Conservation (phyloP, 2,888 invertebrate species). For the Nemurella pictetii region DNA sequence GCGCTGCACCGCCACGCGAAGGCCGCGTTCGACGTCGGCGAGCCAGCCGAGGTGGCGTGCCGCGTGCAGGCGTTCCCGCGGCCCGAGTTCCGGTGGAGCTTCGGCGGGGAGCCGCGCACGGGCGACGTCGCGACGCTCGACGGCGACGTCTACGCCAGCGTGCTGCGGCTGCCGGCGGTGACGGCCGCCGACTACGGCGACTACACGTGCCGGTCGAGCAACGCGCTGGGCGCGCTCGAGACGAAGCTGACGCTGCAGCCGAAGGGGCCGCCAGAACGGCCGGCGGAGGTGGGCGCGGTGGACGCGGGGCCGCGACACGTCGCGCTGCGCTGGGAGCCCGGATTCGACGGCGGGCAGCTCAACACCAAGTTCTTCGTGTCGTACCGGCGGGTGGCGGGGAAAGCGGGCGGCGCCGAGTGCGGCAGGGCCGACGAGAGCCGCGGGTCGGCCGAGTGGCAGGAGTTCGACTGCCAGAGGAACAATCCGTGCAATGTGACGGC, state of each 20-base stretch:
- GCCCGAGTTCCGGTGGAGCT: slow-evolving; percentile 92
- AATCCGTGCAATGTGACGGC: slow-evolving; percentile 88
- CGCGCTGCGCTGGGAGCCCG: slow-evolving; percentile 82
- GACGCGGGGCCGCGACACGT: slow-evolving; percentile 79
- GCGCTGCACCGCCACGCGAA: slow-evolving; percentile 82
- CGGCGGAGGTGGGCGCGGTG: slow-evolving; percentile 66
- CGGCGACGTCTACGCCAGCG: slow-evolving; percentile 83
- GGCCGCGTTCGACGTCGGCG: slow-evolving; percentile 83
- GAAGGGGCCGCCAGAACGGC: slow-evolving; percentile 85
- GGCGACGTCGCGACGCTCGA: slow-evolving; percentile 78
- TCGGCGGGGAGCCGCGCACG: slow-evolving; percentile 72
- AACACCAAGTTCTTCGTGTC: slow-evolving; percentile 88
- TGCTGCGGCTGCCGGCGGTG: slow-evolving; percentile 72
- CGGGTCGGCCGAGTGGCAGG: slow-evolving; percentile 64
- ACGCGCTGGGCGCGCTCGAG: slow-evolving; percentile 65
- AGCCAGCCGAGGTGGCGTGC: slow-evolving; percentile 85
- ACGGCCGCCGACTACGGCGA: slow-evolving; percentile 87
- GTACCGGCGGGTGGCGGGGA: slow-evolving; percentile 67
- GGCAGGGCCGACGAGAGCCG: slow-evolving; percentile 38
- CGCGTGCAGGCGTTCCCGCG: slow-evolving; percentile 90
- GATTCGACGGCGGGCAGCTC: slow-evolving; percentile 86
- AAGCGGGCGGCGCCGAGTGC: slow-evolving; percentile 58
- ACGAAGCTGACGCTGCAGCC: slow-evolving; percentile 47
- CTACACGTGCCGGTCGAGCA: slow-evolving; percentile 85
- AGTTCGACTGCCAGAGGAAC: slow-evolving; percentile 80